Evolutionary conservation across 2,113 vertebrate species (phyloP), one percentile per base, ranked within the genome.

Genomic region (Vulpes lagopus): DNA sequence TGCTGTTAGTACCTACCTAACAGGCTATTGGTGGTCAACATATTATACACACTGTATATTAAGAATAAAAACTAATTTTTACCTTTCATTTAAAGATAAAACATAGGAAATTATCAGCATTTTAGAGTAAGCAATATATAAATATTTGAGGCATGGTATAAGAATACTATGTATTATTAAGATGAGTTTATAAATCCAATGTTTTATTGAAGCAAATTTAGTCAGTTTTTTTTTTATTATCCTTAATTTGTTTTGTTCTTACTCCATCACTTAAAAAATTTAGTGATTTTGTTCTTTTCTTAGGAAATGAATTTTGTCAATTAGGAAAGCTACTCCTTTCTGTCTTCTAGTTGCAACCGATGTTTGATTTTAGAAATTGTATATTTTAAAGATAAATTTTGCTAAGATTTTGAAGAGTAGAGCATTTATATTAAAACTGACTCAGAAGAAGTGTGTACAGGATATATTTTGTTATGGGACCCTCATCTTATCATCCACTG

Each of bases 371-470:
- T 71, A 71, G 19, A 89, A 93, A 74, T 53, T 30, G 17, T 35
- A n/a, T 90, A 86, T 93, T 69, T 95, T 92, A 82, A 86, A 91
- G 74, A 85, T 64, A 38, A 78, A 23, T 82, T 76, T 90, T 86
- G 4, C n/a, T 90, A 49, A 49, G 53, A 90, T 62, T 82, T 69
- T 87, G 59, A 86, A 83, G 27, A 78, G n/a, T 30, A 78, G 59
- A 79, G 22, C 38, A 86, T 81, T 59, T 76, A 32, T 65, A n/a
- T 25, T 51, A 93, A n/a, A 57, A 57, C 35, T 71, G 25, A 11
- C 35, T 73, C 23, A 64, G 11, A 59, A 62, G 32, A 35, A 19
- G 19, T 53, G 14, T 25, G 30, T 55, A n/a, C 9, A 93, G 43
- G n/a, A 12, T 38, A 6, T 4, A 38, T 32, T 27, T 81, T 76